These are phyloP conservation scores for Micromys minutus DNA, from an alignment of 2,113 vertebrate species.

Conservation along the genomic window DNA sequence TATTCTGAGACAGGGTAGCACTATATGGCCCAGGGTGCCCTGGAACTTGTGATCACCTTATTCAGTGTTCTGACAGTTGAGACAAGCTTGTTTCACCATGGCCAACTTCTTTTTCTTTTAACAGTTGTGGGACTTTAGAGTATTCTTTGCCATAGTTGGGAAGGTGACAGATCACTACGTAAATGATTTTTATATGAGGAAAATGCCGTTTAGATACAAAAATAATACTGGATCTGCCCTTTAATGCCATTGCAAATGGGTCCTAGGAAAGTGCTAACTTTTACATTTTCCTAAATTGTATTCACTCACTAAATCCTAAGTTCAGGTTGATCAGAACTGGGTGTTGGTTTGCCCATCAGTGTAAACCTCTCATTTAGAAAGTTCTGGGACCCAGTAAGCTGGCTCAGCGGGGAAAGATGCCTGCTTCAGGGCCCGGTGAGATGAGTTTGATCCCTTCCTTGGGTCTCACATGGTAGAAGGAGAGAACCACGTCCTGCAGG, in stretches of 20 bases:
- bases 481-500: background rate
- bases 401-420: too few species aligned
- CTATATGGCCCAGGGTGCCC: background rate
- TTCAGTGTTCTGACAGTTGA: background rate
- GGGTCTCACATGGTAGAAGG: background rate
- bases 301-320: background rate
- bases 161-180: background rate
- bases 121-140: background rate
- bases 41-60: background rate
- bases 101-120: background rate
- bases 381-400: background rate
- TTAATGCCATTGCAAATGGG: background rate
- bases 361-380: background rate
- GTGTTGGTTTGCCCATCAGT: background rate
- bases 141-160: background rate
- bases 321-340: background rate
- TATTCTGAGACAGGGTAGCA: background rate
- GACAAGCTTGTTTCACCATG: background rate
- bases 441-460: background rate
- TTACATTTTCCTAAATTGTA: background rate
- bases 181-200: background rate
- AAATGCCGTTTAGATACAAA: background rate
- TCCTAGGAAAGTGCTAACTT: background rate
- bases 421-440: background rate
- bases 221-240: background rate